These are phyloP conservation scores for Julus scandinavius DNA, from an alignment of 2,888 invertebrate genomes.

Conservation along the genomic window DNA sequence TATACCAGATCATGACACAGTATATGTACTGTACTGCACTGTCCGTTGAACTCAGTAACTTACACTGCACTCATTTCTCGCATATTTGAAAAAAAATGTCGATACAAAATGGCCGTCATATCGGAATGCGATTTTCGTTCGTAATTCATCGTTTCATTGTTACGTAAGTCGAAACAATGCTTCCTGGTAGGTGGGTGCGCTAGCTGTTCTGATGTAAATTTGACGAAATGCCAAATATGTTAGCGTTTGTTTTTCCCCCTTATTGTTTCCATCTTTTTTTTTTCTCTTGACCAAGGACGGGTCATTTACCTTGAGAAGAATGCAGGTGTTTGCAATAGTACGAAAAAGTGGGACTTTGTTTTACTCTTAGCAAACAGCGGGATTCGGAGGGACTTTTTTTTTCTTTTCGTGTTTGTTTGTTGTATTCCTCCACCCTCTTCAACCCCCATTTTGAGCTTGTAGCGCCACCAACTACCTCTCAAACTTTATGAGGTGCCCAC, in stretches of 20 bases:
- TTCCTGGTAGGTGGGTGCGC: neutral
- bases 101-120: neutral
- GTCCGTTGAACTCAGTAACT: too few relatives aligned
- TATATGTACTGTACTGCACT: too few relatives aligned
- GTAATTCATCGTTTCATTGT: neutral
- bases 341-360: neutral
- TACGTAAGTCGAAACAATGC: neutral
- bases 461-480: neutral
- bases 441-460: neutral
- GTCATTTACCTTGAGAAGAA: constrained; percentile 1
- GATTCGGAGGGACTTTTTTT: neutral
- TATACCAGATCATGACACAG: too few relatives aligned
- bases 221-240: neutral
- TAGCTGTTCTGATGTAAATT: neutral
- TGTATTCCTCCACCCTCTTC: neutral
- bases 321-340: neutral
- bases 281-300: neutral
- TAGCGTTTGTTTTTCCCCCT: neutral
- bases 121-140: neutral
- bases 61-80: too few relatives aligned
- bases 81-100: neutral
- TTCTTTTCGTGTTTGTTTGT: neutral
- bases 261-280: neutral
- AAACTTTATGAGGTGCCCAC: neutral
- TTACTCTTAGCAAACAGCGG: neutral